phyloP scores from a whole-genome alignment of 2,797 vertebrate species.

The Chaetodon trifasciatus region DNA sequence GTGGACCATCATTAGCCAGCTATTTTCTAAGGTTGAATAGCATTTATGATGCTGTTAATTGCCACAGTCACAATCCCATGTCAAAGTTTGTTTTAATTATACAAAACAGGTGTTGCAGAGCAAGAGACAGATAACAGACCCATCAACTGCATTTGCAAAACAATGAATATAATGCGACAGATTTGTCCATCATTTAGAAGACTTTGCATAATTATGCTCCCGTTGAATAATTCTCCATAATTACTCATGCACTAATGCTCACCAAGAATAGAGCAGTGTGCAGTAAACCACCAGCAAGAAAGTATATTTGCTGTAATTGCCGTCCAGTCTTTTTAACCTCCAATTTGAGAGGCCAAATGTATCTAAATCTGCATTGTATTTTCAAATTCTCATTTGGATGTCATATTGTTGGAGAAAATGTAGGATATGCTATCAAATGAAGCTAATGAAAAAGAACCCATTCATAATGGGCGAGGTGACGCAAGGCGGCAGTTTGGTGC shows the following conservation, averaged over 20 bases:
- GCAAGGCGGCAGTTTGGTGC: conserved; percentile 14
- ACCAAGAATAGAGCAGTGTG: conserved; percentile 69
- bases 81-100: conserved; percentile 86
- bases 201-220: conserved; percentile 85
- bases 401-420: conserved; percentile 55
- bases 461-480: conserved; percentile 8
- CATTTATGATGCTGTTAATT: conserved; percentile 75
- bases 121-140: conserved; percentile 80
- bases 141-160: conserved; percentile 85
- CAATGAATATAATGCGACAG: conserved; percentile 82
- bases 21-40: conserved; percentile 53
- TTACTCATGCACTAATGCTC: conserved; percentile 80
- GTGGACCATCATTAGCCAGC: conserved; percentile 24
- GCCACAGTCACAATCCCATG: conserved; percentile 76
- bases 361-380: conserved; percentile 67
- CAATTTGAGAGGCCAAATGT: conserved; percentile 63
- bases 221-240: conserved; percentile 86
- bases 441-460: conserved; percentile 36
- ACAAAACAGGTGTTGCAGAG: conserved; percentile 85
- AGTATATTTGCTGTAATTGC: conserved; percentile 66
- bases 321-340: conserved; percentile 71
- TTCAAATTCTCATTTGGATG: conserved; percentile 63
- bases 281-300: conserved; percentile 52
- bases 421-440: conserved; percentile 55
- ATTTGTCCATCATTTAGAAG: conserved; percentile 83